These are phyloP conservation scores for Ceraclea dissimilis DNA, from an alignment of 2,888 invertebrate genomes.

Conservation along the genomic window DNA sequence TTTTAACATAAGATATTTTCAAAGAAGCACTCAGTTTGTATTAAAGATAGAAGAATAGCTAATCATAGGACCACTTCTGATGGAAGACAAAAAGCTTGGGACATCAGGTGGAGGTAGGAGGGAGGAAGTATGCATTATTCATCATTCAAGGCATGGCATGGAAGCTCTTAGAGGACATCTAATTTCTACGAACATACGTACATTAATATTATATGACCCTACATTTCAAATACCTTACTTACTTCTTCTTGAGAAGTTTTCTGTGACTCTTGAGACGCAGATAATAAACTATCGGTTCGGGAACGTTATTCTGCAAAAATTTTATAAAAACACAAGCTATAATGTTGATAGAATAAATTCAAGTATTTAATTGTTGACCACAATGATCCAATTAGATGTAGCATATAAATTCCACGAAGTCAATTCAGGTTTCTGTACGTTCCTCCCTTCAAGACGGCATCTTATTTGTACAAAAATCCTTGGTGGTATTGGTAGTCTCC, in stretches of 20 bases:
- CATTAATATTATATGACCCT: conserved; percentile 20
- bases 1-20: too few species aligned
- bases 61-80: background rate
- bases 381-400: too few species aligned
- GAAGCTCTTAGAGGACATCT: conserved; percentile 6
- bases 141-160: background rate
- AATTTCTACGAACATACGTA: conserved; percentile 14
- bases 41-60: background rate
- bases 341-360: too few species aligned
- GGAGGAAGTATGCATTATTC: background rate
- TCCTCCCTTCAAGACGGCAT: too few species aligned
- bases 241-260: conserved; percentile 17
- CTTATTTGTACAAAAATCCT: too few species aligned
- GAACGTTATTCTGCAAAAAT: too few species aligned
- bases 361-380: too few species aligned
- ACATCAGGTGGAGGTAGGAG: background rate
- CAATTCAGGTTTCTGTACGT: too few species aligned
- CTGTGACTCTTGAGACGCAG: background rate
- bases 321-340: too few species aligned
- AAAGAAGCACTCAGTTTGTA: too few species aligned
- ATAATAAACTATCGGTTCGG: background rate
- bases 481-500: too few species aligned
- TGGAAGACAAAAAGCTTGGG: background rate
- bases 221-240: conserved; percentile 13
- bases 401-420: too few species aligned